These are phyloP conservation scores for Macrotus californicus DNA, from an alignment of 2,113 vertebrate genomes.

Conservation along the genomic window DNA sequence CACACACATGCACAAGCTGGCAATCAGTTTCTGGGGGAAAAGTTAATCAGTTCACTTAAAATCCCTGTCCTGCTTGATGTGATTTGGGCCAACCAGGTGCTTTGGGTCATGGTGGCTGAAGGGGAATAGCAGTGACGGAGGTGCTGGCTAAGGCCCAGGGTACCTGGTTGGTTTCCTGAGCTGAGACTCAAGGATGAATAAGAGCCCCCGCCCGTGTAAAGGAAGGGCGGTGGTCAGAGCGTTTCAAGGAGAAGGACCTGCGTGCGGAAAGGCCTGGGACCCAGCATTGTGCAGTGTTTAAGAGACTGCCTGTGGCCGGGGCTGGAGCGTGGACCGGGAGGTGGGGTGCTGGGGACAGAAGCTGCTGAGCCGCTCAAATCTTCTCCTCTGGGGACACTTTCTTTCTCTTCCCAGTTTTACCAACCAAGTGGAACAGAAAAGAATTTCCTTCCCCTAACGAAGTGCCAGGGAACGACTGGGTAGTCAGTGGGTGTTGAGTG, in stretches of 20 bases:
- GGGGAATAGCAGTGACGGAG: background rate
- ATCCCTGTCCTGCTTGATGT: background rate
- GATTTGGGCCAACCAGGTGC: background rate
- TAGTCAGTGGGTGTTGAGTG: background rate
- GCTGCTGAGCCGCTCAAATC: rapidly evolving
- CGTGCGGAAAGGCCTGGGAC: background rate
- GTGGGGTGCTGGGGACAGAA: background rate
- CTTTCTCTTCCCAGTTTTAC: background rate
- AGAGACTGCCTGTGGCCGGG: background rate
- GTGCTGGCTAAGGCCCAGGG: background rate
- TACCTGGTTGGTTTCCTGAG: background rate
- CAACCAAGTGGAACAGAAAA: background rate
- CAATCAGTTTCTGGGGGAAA: background rate
- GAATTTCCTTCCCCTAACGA: background rate
- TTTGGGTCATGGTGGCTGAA: rapidly evolving
- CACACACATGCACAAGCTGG: background rate
- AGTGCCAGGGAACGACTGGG: background rate
- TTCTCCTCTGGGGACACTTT: background rate
- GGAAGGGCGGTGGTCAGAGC: background rate
- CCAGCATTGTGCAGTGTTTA: rapidly evolving
- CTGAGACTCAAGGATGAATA: background rate
- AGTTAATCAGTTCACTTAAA: background rate
- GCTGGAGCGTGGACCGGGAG: background rate
- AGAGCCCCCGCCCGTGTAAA: background rate
- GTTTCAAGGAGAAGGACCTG: background rate